These are phyloP conservation scores for Scaptomyza pallida DNA, from an alignment of 1,140 invertebrate species.

Conservation along the genomic window DNA sequence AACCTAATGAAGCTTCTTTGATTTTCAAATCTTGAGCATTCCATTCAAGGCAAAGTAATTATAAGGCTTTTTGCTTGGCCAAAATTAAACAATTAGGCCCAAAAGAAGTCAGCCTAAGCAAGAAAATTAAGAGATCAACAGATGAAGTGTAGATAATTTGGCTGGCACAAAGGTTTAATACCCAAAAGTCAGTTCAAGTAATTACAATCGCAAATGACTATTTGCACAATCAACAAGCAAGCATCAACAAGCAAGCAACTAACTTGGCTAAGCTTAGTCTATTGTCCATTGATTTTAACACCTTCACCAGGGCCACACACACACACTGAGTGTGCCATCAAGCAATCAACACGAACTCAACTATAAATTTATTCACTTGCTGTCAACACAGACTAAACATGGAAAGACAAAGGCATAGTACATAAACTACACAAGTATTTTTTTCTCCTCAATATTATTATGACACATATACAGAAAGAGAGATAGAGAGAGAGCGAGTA, in stretches of 20 bases:
- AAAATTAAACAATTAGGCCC: not conserved
- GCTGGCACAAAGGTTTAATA: not conserved
- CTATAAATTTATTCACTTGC: constrained; percentile 6
- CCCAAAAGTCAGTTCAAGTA: not conserved
- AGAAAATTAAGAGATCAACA: not conserved
- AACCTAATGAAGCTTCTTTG: constrained; percentile 64
- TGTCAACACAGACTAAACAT: constrained; percentile 7
- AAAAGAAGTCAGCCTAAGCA: too few relatives aligned
- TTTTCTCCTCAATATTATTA: constrained; percentile 26
- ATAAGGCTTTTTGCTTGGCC: not conserved
- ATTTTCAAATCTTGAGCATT: not conserved
- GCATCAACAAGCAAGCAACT: too few relatives aligned
- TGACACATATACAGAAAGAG: constrained; percentile 5
- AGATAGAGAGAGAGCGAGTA: not conserved
- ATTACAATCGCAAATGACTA: constrained; percentile 4
- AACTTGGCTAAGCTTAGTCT: too few relatives aligned
- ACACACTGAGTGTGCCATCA: not conserved
- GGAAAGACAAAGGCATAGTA: not conserved
- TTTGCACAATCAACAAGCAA: constrained; percentile 12
- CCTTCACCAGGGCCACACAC: constrained; percentile 10
- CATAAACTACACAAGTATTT: constrained; percentile 16
- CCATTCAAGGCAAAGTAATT: constrained; percentile 30
- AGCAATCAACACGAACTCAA: constrained; percentile 17
- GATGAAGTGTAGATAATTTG: not conserved
- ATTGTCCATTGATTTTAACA: constrained; percentile 17